These are phyloP conservation scores for Seladonia tumulorum DNA, from an alignment of 2,888 invertebrate species.

Conservation along the genomic window DNA sequence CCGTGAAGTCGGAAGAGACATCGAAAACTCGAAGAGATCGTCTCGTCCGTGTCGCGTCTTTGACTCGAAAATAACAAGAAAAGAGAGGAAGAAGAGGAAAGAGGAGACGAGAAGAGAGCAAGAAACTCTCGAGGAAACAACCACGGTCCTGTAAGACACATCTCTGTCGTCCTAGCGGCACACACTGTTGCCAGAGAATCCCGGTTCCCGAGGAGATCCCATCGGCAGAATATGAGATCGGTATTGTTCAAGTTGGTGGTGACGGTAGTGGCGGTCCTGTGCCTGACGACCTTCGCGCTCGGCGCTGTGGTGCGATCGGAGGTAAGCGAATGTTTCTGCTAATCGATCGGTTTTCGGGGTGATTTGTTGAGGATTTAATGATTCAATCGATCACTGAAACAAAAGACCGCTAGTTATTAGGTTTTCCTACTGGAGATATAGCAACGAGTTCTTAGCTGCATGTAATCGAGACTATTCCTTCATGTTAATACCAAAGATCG, in stretches of 20 bases:
- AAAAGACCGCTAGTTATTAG: not conserved
- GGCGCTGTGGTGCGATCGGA: conserved; percentile 43
- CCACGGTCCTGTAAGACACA: not conserved
- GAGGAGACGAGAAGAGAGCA: not conserved
- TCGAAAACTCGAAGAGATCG: not conserved
- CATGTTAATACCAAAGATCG: too few species aligned
- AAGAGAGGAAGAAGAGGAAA: not conserved
- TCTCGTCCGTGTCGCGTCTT: not conserved
- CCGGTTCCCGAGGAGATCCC: not conserved
- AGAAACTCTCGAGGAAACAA: not conserved
- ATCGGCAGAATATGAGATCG: conserved; percentile 41
- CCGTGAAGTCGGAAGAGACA: not conserved
- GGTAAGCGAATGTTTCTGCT: conserved; percentile 35
- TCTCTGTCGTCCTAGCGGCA: not conserved
- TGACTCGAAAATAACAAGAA: not conserved
- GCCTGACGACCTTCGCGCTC: not conserved
- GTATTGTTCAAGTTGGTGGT: conserved; percentile 26
- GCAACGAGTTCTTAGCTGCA: too few species aligned
- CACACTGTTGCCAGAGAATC: not conserved
- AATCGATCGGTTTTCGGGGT: not conserved
- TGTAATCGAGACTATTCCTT: too few species aligned
- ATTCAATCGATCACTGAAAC: not conserved
- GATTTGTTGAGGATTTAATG: not conserved
- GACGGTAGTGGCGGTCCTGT: conserved; percentile 29
- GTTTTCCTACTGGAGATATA: too few species aligned